Evolutionary conservation across 2,888 invertebrate species (phyloP), one percentile per base, ranked within the genome.

Genomic region (Sipha maydis): DNA sequence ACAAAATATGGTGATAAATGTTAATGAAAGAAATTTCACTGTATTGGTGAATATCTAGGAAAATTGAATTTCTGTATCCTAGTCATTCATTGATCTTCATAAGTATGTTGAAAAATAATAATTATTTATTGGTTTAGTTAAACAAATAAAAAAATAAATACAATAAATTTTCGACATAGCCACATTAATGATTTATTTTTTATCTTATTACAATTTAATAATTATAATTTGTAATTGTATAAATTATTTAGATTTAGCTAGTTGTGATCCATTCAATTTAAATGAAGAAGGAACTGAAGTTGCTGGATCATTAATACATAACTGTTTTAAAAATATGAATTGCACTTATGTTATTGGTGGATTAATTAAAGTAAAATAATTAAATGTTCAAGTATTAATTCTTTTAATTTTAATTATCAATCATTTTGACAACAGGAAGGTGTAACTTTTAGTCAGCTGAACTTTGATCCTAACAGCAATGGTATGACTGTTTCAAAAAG

Each of bases 271-370:
- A 73, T 94, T 94, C 91, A 92, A 92, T 3, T 91, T 92, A 90
- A 90, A 91, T 61, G 91, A 92, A 76, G 91, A 92, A 76, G 92
- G 94, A 90, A 83, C 77, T 34, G 89, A 89, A 56, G 90, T 90
- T 48, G 90, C 90, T 86, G 93, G 93, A 25, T 92, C 93, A 17
- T 90, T 92, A 28, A 92, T 94, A 54, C 92, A 95, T 90, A 95
- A 96, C 91, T 94, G 93, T 90, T 93, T 96, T 73, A 92, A 92
- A 69, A 95, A 94, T 83, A 94, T 94, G 91, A 93, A 93, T 0
- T 95, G 95, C 91, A 94, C 95, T 3, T 96, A 95, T 90, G 94
- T 94, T 4, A 92, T 95, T 90, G 93, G 94, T 28, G 92, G 92
- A 41, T 88, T 83, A 73, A 82, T 85, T n/a, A 89, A 89, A 89